Evolutionary conservation across 2,113 vertebrate species (phyloP).

Genomic region (Delphinus delphis): DNA sequence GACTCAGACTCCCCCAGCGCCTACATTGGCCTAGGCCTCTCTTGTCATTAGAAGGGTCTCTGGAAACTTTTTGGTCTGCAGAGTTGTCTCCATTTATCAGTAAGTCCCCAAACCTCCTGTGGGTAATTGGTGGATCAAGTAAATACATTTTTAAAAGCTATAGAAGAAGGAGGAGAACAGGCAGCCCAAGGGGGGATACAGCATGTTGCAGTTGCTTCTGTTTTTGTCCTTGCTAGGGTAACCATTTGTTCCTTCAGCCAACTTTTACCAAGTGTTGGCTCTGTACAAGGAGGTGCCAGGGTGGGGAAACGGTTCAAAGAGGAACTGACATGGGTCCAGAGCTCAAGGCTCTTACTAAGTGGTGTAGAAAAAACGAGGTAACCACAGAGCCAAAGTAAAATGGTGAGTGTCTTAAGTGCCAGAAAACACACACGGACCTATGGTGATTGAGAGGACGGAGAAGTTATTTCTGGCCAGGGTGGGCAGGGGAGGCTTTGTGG

Average conservation of each 20-base stretch:
- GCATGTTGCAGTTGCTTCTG: constrained; percentile 31
- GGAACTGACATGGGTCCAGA: background rate
- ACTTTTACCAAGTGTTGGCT: background rate
- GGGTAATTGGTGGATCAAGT: background rate
- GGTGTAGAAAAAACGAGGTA: background rate
- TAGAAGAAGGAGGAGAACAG: background rate
- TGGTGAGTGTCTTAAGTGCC: background rate
- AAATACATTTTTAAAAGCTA: background rate
- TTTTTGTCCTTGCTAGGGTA: background rate
- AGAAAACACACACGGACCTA: background rate
- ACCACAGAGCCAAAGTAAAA: background rate
- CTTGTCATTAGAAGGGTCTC: background rate
- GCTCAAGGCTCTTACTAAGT: background rate
- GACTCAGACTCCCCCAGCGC: background rate
- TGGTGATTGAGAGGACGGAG: constrained; percentile 35
- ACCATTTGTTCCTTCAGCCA: background rate
- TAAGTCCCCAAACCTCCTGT: background rate
- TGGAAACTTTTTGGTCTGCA: background rate
- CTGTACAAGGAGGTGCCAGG: background rate
- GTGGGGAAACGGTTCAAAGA: background rate
- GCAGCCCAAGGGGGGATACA: background rate
- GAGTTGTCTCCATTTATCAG: background rate
- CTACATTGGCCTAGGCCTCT: background rate
- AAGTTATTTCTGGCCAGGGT: constrained; percentile 68
- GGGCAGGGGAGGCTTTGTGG: constrained; percentile 39